Evolutionary conservation across 2,113 vertebrate genomes (phyloP).

Genomic region (Dasypus novemcinctus): DNA sequence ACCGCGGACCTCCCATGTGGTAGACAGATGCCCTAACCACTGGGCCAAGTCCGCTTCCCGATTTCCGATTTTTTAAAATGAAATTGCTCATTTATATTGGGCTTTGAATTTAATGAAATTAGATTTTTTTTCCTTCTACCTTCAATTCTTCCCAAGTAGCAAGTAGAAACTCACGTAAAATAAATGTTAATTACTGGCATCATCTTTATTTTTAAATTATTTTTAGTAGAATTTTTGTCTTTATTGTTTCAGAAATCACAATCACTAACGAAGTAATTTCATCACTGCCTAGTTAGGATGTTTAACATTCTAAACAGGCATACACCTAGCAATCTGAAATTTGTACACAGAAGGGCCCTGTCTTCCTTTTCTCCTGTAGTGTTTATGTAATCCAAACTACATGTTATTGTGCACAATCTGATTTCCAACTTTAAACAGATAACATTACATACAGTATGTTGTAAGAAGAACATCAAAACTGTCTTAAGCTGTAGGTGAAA

Average conservation of each 20-base stretch:
- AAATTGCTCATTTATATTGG: conserved; percentile 28
- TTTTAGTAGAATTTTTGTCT: conserved; percentile 44
- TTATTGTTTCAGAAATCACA: conserved; percentile 56
- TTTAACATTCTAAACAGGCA: conserved; percentile 60
- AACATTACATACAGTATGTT: conserved; percentile 55
- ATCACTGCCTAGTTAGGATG: conserved; percentile 46
- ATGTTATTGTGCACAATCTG: conserved; percentile 61
- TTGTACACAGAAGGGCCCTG: conserved; percentile 65
- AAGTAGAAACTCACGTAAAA: conserved; percentile 37
- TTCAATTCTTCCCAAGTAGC: background rate
- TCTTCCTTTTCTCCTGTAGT: conserved; percentile 59
- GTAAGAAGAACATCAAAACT: conserved; percentile 57
- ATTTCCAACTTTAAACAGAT: conserved; percentile 57
- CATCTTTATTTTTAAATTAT: conserved; percentile 40
- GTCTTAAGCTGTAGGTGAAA: conserved; percentile 37
- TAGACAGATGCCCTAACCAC: too few relatives aligned
- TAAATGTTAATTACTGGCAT: conserved; percentile 27
- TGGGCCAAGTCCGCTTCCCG: too few relatives aligned
- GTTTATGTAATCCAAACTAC: conserved; percentile 68
- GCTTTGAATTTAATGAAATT: conserved; percentile 33
- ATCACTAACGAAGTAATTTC: conserved; percentile 49
- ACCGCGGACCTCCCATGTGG: too few relatives aligned
- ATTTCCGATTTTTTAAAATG: background rate
- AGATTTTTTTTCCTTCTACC: too few relatives aligned
- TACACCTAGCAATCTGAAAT: conserved; percentile 65